phyloP scores from a whole-genome alignment of 2,113 vertebrate genomes.

The Oryzias woworae region DNA sequence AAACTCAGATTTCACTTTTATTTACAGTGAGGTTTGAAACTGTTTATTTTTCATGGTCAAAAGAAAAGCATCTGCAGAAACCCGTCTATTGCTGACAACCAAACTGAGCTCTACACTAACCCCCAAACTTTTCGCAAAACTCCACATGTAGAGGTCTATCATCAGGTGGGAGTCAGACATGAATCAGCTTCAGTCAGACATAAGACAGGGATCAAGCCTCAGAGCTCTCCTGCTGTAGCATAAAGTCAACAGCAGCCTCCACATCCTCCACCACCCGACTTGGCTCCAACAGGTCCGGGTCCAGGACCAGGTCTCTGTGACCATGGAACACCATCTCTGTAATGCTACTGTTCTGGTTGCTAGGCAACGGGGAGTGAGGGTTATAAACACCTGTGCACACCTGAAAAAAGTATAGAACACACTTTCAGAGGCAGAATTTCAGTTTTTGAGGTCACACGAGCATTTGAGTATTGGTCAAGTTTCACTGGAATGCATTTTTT shows the following conservation, averaged over 20 bases:
- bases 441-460: not conserved
- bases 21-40: too few species aligned
- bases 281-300: slow-evolving; percentile 79
- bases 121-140: too few species aligned
- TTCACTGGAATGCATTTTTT: too few species aligned
- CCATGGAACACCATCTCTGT: slow-evolving; percentile 76
- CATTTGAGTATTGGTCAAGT: too few species aligned
- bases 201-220: not conserved
- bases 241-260: slow-evolving; percentile 83
- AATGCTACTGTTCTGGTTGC: slow-evolving; percentile 29
- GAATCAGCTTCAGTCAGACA: not conserved
- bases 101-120: too few species aligned
- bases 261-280: slow-evolving; percentile 81
- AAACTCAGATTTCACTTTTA: too few species aligned
- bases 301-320: slow-evolving; percentile 82
- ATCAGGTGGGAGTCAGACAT: not conserved
- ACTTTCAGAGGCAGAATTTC: not conserved
- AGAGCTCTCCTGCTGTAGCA: slow-evolving; percentile 80
- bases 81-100: too few species aligned
- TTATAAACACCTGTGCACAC: slow-evolving; percentile 88
- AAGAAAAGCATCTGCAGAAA: too few species aligned
- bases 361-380: slow-evolving; percentile 58
- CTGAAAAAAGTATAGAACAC: slow-evolving; percentile 23
- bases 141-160: too few species aligned
- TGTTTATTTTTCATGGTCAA: too few species aligned